Base-by-base conservation (phyloP, 35 echinoderm and acorn worm genomes). In the Holothuria glaberrima region DNA sequence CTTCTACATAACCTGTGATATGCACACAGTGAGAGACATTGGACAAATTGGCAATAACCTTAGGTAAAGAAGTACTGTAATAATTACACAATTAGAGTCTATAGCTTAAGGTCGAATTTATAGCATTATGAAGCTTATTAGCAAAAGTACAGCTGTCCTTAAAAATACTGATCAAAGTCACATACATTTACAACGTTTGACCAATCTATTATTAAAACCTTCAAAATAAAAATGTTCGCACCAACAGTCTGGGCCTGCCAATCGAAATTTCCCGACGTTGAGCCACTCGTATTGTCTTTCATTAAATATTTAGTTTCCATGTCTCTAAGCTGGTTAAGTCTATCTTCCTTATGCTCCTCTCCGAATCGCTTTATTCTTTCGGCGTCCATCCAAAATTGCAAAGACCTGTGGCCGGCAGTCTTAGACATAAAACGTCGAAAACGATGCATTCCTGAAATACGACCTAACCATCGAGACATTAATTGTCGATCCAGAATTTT, bases 381-480 rank as follows among this genome's bases (percentile, higher is more conserved):
- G 18, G 91, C 91, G 71, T 99, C 97, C 48, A 99, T 66, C 97
- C 97, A 99, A 71, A 99, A 99, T 20, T 90, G 67, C 4, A 93
- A 60, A 30, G 84, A 70, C 44, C 70, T 90, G 57, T 92, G 80
- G 0, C 97, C 97, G 18, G 89, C 89, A 5, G 97, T 99, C 9
- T 54, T 60, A 0, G 84, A 69, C 61, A 99, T 67, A 75, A 99
- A 99, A 12, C 63, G 65, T 12, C 97, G 93, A 86, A 99, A 99
- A 38, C 91, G 82, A 25, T 89, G 87, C 97, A 99, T 99, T 33
- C 97, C 97, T 14, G 97, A 99, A 14, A 93, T 91, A 30, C 89
- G 75, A 22, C 86, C 86, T 12, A 99, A 48, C 90, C 97, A 99
- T 24, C 93, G 88, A 5, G 72, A 68, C 82, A 95, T 88, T 36